These are phyloP conservation scores for Mythimna pallens DNA, from an alignment of 2,888 invertebrate genomes.

Conservation along the genomic window DNA sequence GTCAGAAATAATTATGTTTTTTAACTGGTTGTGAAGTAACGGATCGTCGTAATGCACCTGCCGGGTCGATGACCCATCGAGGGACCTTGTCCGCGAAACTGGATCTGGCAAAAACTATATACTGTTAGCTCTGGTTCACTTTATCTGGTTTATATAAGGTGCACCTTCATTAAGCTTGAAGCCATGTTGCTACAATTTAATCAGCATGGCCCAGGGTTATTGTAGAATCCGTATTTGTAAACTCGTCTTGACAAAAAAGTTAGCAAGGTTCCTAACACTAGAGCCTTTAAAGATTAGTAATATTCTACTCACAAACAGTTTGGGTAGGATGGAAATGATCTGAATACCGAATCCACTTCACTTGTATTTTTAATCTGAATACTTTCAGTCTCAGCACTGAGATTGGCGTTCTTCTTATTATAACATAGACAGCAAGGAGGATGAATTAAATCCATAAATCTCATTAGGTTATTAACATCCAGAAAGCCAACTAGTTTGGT, in stretches of 20 bases:
- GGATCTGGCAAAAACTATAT: constrained; percentile 78
- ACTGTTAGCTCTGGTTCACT: constrained; percentile 70
- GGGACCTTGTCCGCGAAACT: constrained; percentile 75
- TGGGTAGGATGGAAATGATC: neutral
- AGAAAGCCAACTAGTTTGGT: neutral
- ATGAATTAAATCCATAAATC: neutral
- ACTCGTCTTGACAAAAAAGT: neutral
- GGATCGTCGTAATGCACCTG: constrained; percentile 69
- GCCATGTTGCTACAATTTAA: constrained; percentile 1
- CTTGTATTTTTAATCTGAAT: neutral
- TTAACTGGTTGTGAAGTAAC: constrained; percentile 63
- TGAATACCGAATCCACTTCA: neutral
- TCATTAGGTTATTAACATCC: neutral
- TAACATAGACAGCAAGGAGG: neutral
- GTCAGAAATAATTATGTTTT: constrained; percentile 50
- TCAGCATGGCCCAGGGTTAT: neutral
- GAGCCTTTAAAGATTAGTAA: neutral
- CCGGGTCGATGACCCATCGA: constrained; percentile 67
- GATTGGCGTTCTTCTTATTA: neutral
- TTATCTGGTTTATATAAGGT: constrained; percentile 24
- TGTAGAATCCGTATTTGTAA: constrained; percentile 4
- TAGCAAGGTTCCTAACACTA: neutral
- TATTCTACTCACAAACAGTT: neutral
- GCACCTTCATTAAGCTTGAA: constrained; percentile 11
- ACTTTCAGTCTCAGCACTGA: neutral